Evolutionary conservation across 2,113 vertebrate species (phyloP).

Genomic region (Microcebus tavaratra): DNA sequence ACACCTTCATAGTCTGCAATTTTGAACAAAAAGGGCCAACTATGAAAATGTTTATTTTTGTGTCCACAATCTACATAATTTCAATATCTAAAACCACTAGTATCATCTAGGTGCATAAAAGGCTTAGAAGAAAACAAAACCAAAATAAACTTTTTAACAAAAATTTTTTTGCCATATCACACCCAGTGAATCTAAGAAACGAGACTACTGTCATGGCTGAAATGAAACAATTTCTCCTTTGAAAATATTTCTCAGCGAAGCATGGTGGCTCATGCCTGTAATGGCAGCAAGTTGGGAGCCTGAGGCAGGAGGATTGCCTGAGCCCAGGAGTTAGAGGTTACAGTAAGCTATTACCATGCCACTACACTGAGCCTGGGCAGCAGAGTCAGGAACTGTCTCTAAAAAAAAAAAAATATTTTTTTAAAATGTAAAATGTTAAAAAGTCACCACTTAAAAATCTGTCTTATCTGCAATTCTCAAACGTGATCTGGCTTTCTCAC

Average conservation of each 20-base stretch:
- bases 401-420: too few species aligned
- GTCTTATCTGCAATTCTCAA: background rate
- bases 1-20: background rate
- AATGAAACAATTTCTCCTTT: slow-evolving; percentile 4
- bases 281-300: too few species aligned
- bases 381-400: too few species aligned
- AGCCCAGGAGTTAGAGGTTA: background rate
- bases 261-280: too few species aligned
- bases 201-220: background rate
- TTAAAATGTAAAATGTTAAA: too few species aligned
- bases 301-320: too few species aligned
- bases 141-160: background rate
- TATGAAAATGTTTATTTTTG: slow-evolving; percentile 26
- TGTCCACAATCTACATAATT: background rate
- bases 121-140: background rate
- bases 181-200: background rate
- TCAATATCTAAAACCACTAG: background rate
- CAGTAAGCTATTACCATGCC: too few species aligned
- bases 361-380: too few species aligned
- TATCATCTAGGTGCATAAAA: background rate
- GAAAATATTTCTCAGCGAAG: background rate
- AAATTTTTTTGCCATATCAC: background rate
- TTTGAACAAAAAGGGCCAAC: background rate
- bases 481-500: slow-evolving; percentile 5
- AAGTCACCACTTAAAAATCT: background rate